Evolutionary conservation across 2,797 vertebrate genomes (phyloP).

Genomic region (Zenarchopterus dispar): DNA sequence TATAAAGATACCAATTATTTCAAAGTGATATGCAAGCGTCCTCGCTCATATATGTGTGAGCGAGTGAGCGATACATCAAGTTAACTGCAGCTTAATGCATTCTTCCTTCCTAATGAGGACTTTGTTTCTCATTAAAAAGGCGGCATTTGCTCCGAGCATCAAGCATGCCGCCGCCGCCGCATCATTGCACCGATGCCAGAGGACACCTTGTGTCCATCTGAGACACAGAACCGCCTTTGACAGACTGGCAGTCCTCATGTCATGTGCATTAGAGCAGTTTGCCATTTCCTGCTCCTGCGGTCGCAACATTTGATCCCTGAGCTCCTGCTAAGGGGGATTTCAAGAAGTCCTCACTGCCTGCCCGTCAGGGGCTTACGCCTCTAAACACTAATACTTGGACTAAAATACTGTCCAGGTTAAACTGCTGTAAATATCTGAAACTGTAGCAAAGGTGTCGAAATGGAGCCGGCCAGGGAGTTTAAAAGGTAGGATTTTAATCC

Average conservation of each 20-base stretch:
- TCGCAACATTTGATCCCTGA: not conserved
- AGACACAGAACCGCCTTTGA: not conserved
- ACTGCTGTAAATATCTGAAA: not conserved
- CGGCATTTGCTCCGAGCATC: not conserved
- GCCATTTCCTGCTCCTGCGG: constrained; percentile 2
- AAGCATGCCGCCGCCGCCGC: not conserved
- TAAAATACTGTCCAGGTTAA: not conserved
- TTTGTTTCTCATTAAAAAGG: constrained; percentile 1
- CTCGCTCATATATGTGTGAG: not conserved
- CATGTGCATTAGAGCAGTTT: not conserved
- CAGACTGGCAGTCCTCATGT: not conserved
- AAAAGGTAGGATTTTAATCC: not conserved
- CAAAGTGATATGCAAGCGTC: not conserved
- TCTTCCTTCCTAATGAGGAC: not conserved
- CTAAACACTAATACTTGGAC: not conserved
- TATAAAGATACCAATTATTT: no score
- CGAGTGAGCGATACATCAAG: not conserved
- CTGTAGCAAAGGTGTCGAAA: not conserved
- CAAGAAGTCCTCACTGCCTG: not conserved
- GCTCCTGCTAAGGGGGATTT: not conserved
- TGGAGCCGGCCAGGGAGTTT: not conserved
- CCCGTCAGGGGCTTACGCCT: not conserved
- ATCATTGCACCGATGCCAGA: not conserved
- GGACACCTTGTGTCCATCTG: not conserved
- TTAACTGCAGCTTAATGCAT: constrained; percentile 4